Conservation (phyloP, 2,888 invertebrate genomes). For the Limnephilus marmoratus region DNA sequence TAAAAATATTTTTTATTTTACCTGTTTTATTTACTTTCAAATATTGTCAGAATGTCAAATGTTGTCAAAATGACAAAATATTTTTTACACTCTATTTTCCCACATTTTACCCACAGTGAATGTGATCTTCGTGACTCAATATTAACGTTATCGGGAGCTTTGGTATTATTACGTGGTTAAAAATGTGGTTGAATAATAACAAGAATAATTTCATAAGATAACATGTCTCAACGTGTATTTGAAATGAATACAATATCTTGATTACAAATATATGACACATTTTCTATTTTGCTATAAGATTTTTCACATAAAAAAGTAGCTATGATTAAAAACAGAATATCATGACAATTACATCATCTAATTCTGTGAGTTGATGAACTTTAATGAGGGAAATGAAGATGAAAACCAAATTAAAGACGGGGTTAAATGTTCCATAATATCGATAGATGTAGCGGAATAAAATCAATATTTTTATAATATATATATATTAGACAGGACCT, state of each 20-base stretch:
- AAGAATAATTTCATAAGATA: conserved; percentile 32
- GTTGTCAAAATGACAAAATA: too few species aligned
- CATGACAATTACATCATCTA: conserved; percentile 4
- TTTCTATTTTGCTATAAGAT: conserved; percentile 39
- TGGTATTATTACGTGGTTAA: not conserved
- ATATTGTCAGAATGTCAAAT: too few species aligned
- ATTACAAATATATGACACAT: conserved; percentile 47
- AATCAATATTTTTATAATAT: not conserved
- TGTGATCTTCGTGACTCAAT: not conserved
- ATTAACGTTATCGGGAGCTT: not conserved
- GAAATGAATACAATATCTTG: conserved; percentile 37
- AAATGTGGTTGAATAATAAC: not conserved
- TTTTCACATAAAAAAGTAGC: conserved; percentile 36
- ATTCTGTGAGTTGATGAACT: not conserved
- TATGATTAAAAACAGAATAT: conserved; percentile 12
- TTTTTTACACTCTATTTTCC: not conserved
- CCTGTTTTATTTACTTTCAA: too few species aligned
- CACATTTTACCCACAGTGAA: not conserved
- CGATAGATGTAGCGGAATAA: not conserved
- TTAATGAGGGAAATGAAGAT: not conserved
- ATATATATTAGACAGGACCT: not conserved
- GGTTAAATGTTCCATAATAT: not conserved
- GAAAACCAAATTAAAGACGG: not conserved
- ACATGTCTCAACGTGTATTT: conserved; percentile 37
- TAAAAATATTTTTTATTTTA: too few species aligned